Percentiles rank a stretch among this genome's conserved stretches.
phyloP scores from a whole-genome alignment of 2,113 vertebrate genomes.

The Pandion haliaetus region DNA sequence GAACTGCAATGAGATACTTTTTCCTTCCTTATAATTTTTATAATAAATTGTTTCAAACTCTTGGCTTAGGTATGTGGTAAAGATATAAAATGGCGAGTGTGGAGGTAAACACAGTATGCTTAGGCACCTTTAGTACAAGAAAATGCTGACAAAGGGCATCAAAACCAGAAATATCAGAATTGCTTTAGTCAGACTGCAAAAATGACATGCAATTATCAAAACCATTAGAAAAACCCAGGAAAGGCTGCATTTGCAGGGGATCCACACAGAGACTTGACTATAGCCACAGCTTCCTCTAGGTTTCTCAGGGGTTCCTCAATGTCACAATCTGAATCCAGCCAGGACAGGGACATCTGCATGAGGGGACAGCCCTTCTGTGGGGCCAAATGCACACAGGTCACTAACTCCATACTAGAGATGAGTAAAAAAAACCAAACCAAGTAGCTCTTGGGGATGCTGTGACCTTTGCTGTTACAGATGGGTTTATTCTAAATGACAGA shows the following conservation, averaged over 20 bases:
- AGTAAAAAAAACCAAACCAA: neutral
- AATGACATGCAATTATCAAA: constrained; percentile 19
- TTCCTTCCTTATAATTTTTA: neutral
- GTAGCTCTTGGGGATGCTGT: neutral
- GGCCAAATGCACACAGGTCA: neutral
- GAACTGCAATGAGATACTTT: neutral
- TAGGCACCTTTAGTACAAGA: neutral
- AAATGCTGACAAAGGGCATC: neutral
- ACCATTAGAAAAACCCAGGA: neutral
- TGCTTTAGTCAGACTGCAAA: constrained; percentile 10
- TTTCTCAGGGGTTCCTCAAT: neutral
- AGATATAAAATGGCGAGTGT: neutral
- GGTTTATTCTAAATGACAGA: constrained; percentile 7
- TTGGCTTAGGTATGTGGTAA: neutral
- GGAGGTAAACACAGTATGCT: neutral
- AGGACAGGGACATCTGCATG: constrained; percentile 24
- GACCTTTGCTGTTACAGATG: neutral
- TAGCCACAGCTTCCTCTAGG: neutral
- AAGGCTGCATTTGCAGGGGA: neutral
- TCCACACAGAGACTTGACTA: neutral
- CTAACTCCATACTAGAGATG: neutral
- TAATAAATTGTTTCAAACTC: neutral
- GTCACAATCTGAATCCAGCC: neutral
- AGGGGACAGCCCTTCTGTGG: neutral
- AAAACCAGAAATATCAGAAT: constrained; percentile 1